Percentiles rank a stretch among this genome's conserved stretches.
These are phyloP conservation scores for Drosophila miranda DNA, from an alignment of 1,140 invertebrate species.

Conservation along the genomic window DNA sequence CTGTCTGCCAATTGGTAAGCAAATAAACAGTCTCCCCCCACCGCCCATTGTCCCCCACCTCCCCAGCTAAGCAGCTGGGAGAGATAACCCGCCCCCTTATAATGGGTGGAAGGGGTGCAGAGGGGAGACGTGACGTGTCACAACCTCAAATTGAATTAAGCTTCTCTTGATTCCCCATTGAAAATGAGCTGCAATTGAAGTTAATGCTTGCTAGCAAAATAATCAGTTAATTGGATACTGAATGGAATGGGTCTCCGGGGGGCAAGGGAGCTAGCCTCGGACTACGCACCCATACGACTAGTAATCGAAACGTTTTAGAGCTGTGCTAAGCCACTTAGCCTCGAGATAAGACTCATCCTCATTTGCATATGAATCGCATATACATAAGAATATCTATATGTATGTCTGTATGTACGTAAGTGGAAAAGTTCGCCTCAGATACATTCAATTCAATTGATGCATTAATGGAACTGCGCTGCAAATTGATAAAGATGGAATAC, in stretches of 20 bases:
- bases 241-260: no score
- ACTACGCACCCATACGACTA: no score
- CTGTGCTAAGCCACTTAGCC: slow-evolving; percentile 3
- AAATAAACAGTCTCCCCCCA: slow-evolving; percentile 59
- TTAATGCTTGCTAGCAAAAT: slow-evolving; percentile 49
- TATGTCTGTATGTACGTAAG: neutral
- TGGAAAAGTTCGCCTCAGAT: slow-evolving; percentile 8
- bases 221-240: slow-evolving; percentile 33
- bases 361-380: slow-evolving; percentile 27
- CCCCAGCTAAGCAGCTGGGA: neutral
- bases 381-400: no score
- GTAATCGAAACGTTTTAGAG: slow-evolving; percentile 15
- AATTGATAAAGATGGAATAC: slow-evolving; percentile 21
- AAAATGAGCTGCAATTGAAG: slow-evolving; percentile 67
- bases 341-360: slow-evolving; percentile 9
- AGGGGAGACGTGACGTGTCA: slow-evolving; percentile 17
- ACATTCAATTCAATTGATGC: slow-evolving; percentile 41
- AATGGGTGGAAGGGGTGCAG: neutral
- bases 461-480: slow-evolving; percentile 57
- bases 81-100: slow-evolving; percentile 8
- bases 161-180: slow-evolving; percentile 29
- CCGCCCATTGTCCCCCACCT: slow-evolving; percentile 7
- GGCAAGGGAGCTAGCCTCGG: slow-evolving; percentile 7
- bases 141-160: slow-evolving; percentile 64
- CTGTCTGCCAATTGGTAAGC: slow-evolving; percentile 69